Evolutionary conservation across 1,140 invertebrate genomes (phyloP), one percentile per base, ranked within the genome.

Genomic region (Manduca sexta): DNA sequence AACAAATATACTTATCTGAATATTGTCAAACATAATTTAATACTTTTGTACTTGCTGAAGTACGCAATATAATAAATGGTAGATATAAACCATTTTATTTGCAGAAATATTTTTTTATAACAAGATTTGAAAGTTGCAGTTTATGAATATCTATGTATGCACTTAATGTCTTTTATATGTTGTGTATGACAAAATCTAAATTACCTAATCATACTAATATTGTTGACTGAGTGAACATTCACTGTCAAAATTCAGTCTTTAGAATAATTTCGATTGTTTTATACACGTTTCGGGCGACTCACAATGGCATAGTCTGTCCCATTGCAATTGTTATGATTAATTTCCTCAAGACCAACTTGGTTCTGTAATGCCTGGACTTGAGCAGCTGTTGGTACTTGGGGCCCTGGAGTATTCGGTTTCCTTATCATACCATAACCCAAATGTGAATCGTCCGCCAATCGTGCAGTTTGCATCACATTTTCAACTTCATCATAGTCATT

Each of bases 241-340:
- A 50, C 56, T 58, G 50, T 57, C 35, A 53, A 62, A 62, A 56
- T 71, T 80, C 80, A 84, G 80, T 81, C 77, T 80, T 72, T 55
- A 61, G 54, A 44, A 52, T 53, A 53, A 65, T 69, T 65, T 44
- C 49, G 29, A 56, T 45, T 41, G 49, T 41, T 34, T 88, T 87
- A 93, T 74, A 93, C 92, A 83, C 90, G 88, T 89, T 94, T 94
- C 76, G 93, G 90, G 74, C 94, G 94, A 61, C 92, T 93, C 34
- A 95, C 90, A 62, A 94, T 89, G 37, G 93, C 93, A 84, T 94
- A 95, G 66, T 93, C 91, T 42, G 89, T 89, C 44, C 93, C 90
- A 81, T 94, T 94, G 53, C 91, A 92, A 62, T 89, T 89, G 63
- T 90, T 90, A 68, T 93, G 91, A 61, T 89, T 88, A 7, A 89